Evolutionary conservation across 1,140 invertebrate species (phyloP), one percentile per base, ranked within the genome.

Genomic region (Solen grandis): DNA sequence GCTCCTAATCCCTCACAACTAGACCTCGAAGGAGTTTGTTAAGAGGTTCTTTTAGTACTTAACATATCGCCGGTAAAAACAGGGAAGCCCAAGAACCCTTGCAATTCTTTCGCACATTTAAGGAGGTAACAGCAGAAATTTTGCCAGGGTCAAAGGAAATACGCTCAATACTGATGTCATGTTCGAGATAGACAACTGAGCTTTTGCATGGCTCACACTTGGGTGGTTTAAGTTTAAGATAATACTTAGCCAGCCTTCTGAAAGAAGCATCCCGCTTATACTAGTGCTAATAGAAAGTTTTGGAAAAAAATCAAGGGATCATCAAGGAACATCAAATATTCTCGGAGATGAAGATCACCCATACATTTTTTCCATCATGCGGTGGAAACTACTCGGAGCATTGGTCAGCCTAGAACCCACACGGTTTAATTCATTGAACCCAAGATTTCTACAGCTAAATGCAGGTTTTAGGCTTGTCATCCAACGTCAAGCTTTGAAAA

Each of bases 361-460:
- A n/a, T n/a, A n/a, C n/a, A n/a, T n/a, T n/a, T n/a, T n/a, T n/a
- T n/a, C n/a, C n/a, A n/a, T n/a, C n/a, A n/a, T n/a, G n/a, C n/a
- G n/a, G n/a, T n/a, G n/a, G n/a, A n/a, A n/a, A n/a, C n/a, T n/a
- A n/a, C n/a, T n/a, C n/a, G n/a, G n/a, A n/a, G 54, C 52, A 25
- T 57, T 59, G 31, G 52, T 57, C 2, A 73, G 25, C 19, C 52
- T 55, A 59, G 60, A 73, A 36, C 70, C 54, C 52, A 59, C 60
- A 22, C 70, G 25, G 35, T 73, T 73, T n/a, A 27, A 59, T 54
- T 73, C 70, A 73, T 35, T 36, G 35, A 73, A 73, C 10, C 70
- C n/a, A n/a, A n/a, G n/a, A n/a, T n/a, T n/a, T n/a, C n/a, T n/a
- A n/a, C n/a, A n/a, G n/a, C n/a, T n/a, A n/a, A n/a, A n/a, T n/a